phyloP scores from a whole-genome alignment of 2,113 vertebrate species.

The Sebastes schlegelii region DNA sequence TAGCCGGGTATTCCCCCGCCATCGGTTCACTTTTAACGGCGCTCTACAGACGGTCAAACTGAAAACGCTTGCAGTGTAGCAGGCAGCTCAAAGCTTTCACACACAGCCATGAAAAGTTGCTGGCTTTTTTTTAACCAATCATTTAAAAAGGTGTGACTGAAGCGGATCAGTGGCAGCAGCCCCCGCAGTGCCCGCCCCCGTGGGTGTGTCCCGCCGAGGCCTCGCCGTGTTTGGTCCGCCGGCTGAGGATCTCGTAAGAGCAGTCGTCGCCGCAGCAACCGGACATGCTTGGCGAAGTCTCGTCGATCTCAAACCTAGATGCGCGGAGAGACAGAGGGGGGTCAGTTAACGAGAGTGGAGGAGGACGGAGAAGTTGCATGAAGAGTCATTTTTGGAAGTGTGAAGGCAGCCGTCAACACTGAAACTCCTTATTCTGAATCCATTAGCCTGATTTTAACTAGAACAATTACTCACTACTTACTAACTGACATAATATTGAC shows the following conservation, averaged over 20 bases:
- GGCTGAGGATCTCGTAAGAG: constrained; percentile 94
- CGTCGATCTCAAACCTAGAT: constrained; percentile 91
- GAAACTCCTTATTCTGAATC: background rate
- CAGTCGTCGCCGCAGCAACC: constrained; percentile 94
- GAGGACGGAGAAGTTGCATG: too few species aligned
- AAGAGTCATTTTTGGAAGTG: accelerated
- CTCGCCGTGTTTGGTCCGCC: constrained; percentile 92
- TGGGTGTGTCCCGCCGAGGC: constrained; percentile 87
- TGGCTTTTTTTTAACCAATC: constrained; percentile 68
- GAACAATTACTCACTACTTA: background rate
- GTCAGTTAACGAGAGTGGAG: background rate
- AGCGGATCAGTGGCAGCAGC: constrained; percentile 90
- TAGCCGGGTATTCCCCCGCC: constrained; percentile 36
- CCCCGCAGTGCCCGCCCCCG: constrained; percentile 88
- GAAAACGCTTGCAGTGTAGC: constrained; percentile 27
- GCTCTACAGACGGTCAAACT: constrained; percentile 27
- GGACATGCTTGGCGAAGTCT: constrained; percentile 92
- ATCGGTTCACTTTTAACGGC: constrained; percentile 12
- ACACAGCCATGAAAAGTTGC: constrained; percentile 63
- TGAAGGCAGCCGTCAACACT: too few species aligned
- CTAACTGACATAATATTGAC: background rate
- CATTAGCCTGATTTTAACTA: background rate
- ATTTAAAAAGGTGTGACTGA: background rate
- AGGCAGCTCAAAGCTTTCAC: constrained; percentile 62
- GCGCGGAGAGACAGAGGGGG: background rate